Evolutionary conservation across 1,140 invertebrate genomes (phyloP).

Genomic region (Dolichoris vasculosae): DNA sequence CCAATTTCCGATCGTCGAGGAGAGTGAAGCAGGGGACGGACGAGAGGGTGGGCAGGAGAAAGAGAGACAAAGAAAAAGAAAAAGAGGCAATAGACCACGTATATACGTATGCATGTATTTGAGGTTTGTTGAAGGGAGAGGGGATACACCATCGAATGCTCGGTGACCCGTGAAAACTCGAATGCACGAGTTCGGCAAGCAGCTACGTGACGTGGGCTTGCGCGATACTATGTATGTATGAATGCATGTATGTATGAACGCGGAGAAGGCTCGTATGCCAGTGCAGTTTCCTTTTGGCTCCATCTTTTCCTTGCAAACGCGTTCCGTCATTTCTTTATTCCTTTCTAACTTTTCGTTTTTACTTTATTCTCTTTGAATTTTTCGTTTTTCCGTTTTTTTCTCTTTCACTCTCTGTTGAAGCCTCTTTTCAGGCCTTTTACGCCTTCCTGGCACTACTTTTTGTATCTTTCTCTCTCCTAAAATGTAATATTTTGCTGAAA

Average conservation of each 20-base stretch:
- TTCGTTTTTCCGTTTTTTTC: not conserved
- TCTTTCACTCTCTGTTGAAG: constrained; percentile 25
- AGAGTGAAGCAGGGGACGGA: not conserved
- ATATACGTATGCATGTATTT: not conserved
- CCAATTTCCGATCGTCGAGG: constrained; percentile 11
- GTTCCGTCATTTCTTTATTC: constrained; percentile 6
- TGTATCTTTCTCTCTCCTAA: not conserved
- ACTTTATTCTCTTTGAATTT: constrained; percentile 22
- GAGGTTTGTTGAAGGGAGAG: not conserved
- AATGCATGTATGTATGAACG: constrained; percentile 31
- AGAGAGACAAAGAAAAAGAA: not conserved
- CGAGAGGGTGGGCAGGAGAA: not conserved
- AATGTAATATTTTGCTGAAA: constrained; percentile 22
- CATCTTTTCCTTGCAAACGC: constrained; percentile 13
- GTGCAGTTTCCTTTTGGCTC: constrained; percentile 29
- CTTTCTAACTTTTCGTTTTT: not conserved
- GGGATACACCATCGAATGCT: constrained; percentile 57
- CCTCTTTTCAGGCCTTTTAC: constrained; percentile 41
- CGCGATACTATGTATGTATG: not conserved
- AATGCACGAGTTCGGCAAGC: constrained; percentile 67
- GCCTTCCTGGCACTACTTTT: constrained; percentile 11
- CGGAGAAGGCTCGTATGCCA: constrained; percentile 14
- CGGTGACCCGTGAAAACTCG: constrained; percentile 69
- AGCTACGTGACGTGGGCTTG: constrained; percentile 60
- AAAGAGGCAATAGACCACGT: not conserved